Base-by-base conservation (phyloP, 2,888 invertebrate species). In the Epinotia ramella region DNA sequence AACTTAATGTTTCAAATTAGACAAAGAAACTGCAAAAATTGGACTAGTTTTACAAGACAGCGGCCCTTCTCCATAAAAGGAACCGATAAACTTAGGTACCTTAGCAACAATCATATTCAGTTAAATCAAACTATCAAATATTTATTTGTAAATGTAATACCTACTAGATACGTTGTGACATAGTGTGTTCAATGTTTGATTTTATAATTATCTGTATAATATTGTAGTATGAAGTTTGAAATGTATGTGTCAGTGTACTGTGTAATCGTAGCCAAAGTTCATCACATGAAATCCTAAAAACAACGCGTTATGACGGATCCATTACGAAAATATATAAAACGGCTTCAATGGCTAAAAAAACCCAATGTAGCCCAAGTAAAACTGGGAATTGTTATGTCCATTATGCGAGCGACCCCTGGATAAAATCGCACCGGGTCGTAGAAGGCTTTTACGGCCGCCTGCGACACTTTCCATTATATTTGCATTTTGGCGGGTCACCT, bases 331-430 rank as follows among this genome's bases (percentile, higher is more conserved):
- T 28, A 60, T 60, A 11, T 46, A n/a, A 46, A 69, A 46, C 12
- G 11, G 60, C 13, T 46, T 20, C 5, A 44, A 60, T 9, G 46
- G 20, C n/a, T 33, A 7, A 12, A 59, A 59, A 60, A 59, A 13
- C 46, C 49, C 16, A 28, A 11, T 33, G 33, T 33, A 53, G 53
- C 60, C 44, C 60, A 44, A 33, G 16, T 44, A 56, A 49, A 66
- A 71, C 64, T 56, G 74, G 69, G 59, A 70, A 74, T 59, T 71
- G 65, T 56, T 60, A 66, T 49, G 70, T 75, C 56, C 65, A 66
- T 62, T 75, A 71, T 71, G 66, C 66, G 71, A 65, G 60, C 60
- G 40, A 64, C 24, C 70, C 60, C n/a, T 64, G 66, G 40, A 71
- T 71, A 75, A 75, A 71, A 66, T 69, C 64, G 33, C 20, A 59